Evolutionary conservation across 2,797 vertebrate species (phyloP).

Genomic region (Prionace glauca): DNA sequence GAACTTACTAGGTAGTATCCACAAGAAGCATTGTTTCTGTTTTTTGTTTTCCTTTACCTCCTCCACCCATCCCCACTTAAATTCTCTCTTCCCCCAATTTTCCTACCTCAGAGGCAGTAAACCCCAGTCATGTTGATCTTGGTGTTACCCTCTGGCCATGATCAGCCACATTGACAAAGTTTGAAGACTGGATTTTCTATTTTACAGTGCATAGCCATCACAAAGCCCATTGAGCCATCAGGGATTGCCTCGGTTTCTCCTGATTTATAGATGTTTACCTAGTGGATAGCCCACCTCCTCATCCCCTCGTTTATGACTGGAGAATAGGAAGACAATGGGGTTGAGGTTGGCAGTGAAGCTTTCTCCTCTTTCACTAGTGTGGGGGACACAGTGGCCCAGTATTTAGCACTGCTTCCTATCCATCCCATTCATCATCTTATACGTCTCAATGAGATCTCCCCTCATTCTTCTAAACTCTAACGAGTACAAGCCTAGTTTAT

Average conservation of each 20-base stretch:
- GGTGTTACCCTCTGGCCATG: not conserved
- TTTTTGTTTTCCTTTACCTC: not conserved
- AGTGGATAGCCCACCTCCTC: not conserved
- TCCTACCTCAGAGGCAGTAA: not conserved
- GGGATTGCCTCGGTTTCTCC: not conserved
- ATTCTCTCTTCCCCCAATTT: too few species aligned
- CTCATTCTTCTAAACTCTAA: too few species aligned
- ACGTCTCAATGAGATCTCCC: too few species aligned
- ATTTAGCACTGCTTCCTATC: too few species aligned
- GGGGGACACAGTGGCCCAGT: too few species aligned
- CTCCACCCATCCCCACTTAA: not conserved
- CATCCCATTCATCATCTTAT: too few species aligned
- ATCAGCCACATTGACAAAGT: not conserved
- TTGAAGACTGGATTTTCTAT: not conserved
- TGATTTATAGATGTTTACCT: not conserved
- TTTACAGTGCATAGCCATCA: not conserved
- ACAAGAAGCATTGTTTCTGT: not conserved
- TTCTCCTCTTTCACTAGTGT: not conserved
- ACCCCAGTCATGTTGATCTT: not conserved
- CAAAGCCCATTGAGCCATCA: not conserved
- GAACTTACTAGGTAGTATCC: not conserved
- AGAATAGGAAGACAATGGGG: not conserved
- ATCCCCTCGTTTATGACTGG: not conserved
- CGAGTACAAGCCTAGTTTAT: too few species aligned
- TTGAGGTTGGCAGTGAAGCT: not conserved